phyloP scores from a whole-genome alignment of 2,797 vertebrate genomes.

The Sebastes oblongus region DNA sequence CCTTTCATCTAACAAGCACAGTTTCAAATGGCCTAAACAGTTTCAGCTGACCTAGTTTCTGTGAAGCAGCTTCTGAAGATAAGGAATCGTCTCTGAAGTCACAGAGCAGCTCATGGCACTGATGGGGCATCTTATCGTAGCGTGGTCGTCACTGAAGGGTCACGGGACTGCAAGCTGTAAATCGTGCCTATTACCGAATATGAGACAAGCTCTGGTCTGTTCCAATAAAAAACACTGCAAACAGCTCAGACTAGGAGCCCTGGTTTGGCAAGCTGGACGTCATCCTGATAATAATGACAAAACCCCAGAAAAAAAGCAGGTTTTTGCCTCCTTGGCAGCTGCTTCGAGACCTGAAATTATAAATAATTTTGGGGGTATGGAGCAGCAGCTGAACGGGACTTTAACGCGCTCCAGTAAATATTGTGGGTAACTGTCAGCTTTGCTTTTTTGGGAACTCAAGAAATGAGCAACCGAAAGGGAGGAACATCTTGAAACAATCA shows the following conservation, averaged over 20 bases:
- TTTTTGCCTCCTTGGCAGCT: constrained; percentile 63
- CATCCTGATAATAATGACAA: constrained; percentile 66
- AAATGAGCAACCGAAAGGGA: constrained; percentile 58
- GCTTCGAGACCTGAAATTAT: constrained; percentile 60
- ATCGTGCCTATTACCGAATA: constrained; percentile 43
- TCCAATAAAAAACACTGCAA: constrained; percentile 45
- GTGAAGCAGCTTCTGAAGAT: constrained; percentile 48
- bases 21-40: constrained; percentile 42
- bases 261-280: constrained; percentile 43
- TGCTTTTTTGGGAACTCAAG: constrained; percentile 59
- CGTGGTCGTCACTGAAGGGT: constrained; percentile 30
- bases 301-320: constrained; percentile 58
- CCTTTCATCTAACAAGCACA: constrained; percentile 46
- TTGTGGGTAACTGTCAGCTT: constrained; percentile 73
- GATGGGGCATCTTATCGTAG: constrained; percentile 46
- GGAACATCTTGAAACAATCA: constrained; percentile 82
- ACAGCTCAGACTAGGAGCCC: constrained; percentile 30
- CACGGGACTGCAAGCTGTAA: constrained; percentile 24
- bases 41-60: constrained; percentile 43
- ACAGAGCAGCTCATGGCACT: neutral
- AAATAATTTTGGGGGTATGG: constrained; percentile 59
- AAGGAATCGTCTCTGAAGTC: constrained; percentile 49
- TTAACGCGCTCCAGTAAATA: constrained; percentile 75
- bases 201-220: constrained; percentile 48
- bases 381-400: constrained; percentile 56